Conservation (phyloP, 2,888 invertebrate species). For the Holacanthella duospinosa region DNA sequence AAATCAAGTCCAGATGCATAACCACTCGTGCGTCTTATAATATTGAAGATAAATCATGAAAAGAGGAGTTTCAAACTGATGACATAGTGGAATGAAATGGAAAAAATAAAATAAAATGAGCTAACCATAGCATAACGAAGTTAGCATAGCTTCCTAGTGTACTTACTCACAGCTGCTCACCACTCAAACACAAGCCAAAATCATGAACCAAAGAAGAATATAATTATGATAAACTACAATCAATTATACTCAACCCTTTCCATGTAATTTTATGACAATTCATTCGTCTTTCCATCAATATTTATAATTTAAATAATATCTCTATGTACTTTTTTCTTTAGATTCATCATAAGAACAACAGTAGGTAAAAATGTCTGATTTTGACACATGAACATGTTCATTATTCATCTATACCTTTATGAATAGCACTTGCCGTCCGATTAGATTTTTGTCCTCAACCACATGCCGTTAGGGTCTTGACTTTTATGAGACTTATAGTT, state of each 20-base stretch:
- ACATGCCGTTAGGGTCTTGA: background rate
- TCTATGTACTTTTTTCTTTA: background rate
- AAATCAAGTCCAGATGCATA: too few relatives aligned
- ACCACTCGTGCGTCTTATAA: too few relatives aligned
- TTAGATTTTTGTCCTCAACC: background rate
- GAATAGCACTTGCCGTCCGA: background rate
- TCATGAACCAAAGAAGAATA: background rate
- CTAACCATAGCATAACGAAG: too few relatives aligned
- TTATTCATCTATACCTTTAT: background rate
- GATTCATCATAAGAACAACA: background rate
- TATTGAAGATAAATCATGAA: too few relatives aligned
- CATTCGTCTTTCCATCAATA: background rate
- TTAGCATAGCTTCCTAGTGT: too few relatives aligned
- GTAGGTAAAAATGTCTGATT: background rate
- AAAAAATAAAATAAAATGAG: too few relatives aligned
- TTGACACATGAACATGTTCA: background rate
- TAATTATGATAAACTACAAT: background rate
- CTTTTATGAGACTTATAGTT: background rate
- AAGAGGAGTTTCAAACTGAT: background rate
- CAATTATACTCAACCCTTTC: background rate
- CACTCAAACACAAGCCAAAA: too few relatives aligned
- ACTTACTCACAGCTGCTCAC: too few relatives aligned
- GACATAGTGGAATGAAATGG: too few relatives aligned
- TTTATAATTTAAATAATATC: background rate
- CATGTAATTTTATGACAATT: background rate